Conservation (phyloP, 1,140 invertebrate genomes). For the Palaemon carinicauda region DNA sequence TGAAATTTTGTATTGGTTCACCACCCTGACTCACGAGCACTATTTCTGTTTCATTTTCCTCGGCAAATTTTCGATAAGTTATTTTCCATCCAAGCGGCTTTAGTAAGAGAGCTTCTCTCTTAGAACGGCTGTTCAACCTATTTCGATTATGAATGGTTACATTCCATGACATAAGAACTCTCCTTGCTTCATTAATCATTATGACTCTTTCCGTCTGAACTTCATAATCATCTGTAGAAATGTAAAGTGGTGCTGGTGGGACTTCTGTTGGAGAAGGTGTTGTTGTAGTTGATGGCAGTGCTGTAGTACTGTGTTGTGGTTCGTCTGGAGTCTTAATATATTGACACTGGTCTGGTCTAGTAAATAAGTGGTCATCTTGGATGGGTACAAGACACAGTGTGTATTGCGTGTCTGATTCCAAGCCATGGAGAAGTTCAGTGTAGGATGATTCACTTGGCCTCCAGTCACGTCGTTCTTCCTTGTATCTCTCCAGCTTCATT, state of each 20-base stretch:
- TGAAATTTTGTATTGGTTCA: slow-evolving; percentile 36
- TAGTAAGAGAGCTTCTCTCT: neutral
- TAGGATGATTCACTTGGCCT: slow-evolving; percentile 5
- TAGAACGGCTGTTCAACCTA: neutral
- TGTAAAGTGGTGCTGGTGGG: neutral
- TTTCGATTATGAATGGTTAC: neutral
- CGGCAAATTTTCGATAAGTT: slow-evolving; percentile 1
- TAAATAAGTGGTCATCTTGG: slow-evolving; percentile 8
- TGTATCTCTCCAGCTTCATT: slow-evolving; percentile 26
- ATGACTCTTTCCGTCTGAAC: slow-evolving; percentile 16
- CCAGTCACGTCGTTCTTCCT: slow-evolving; percentile 1
- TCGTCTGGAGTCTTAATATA: neutral
- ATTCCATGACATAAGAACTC: slow-evolving; percentile 28
- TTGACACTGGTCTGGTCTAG: slow-evolving; percentile 20
- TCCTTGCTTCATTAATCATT: neutral
- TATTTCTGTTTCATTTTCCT: slow-evolving; percentile 26
- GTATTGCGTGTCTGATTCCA: neutral
- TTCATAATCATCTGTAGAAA: neutral
- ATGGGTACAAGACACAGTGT: slow-evolving; percentile 13
- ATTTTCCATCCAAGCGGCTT: slow-evolving; percentile 34
- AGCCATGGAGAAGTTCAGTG: slow-evolving; percentile 27
- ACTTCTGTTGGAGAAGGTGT: neutral
- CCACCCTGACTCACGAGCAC: slow-evolving; percentile 39
- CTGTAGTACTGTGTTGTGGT: neutral
- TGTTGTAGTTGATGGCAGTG: neutral